Evolutionary conservation across 2,113 vertebrate species (phyloP), one percentile per base, ranked within the genome.

Genomic region (Ictalurus punctatus): DNA sequence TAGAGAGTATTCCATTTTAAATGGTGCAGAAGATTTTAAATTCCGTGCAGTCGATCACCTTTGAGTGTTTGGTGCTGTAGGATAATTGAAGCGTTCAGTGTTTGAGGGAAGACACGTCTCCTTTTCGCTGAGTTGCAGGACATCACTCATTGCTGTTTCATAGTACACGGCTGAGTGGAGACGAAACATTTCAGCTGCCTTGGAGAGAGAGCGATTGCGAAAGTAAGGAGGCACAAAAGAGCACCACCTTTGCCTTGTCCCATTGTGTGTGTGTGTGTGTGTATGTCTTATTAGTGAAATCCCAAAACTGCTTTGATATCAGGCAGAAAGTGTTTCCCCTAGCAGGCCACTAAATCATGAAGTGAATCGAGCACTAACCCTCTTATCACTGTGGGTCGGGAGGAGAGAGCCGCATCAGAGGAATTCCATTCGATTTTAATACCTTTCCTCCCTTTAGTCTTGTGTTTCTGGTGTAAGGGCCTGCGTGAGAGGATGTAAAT

Each of bases 361-460:
- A 58, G 78, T 56, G 69, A 56, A 79, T 79, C 19, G 76, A 85
- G 59, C 83, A 79, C 21, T 81, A 61, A n/a, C 58, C 25, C 76
- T 88, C 65, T 61, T 85, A 86, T 88, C 81, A 30, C 59, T 81
- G 23, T 59, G 80, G 25, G 17, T 30, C 59, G 14, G 69, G 19
- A 71, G 85, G 83, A 71, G 56, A 76, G 86, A 30, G 27, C 83
- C 6, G 67, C 86, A 91, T 88, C 85, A 88, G 71, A 87, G 88
- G 76, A 88, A 90, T 91, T 90, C 90, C 88, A 83, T 85, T 76
- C 30, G 83, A 44, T 80, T 90, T 87, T 88, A 84, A 87, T 84
- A 81, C 71, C 84, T 89, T 86, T 79, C 73, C 86, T 27, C 76
- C n/a, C 56, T 85, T 83, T 85, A 34, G 44, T 84, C 76, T 89